phyloP scores from a whole-genome alignment of 2,113 vertebrate species.

The Cranoglanis bouderius region DNA sequence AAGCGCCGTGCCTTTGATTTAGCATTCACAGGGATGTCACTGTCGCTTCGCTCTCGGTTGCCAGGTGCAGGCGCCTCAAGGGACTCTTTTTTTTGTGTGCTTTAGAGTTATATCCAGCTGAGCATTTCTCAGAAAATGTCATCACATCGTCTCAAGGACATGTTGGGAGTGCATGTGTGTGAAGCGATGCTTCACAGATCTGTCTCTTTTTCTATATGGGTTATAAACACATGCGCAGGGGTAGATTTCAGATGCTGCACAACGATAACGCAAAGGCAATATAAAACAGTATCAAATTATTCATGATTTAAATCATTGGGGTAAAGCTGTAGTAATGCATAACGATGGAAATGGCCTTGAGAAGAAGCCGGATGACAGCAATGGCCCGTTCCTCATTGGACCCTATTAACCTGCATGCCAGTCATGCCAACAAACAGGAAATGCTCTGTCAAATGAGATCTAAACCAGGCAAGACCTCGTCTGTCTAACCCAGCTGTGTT shows the following conservation, averaged over 20 bases:
- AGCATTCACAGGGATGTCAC: conserved; percentile 20
- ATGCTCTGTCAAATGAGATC: not conserved
- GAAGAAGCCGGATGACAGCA: not conserved
- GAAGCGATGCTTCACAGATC: not conserved
- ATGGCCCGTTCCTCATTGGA: not conserved
- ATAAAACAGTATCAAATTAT: not conserved
- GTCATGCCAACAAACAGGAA: conserved; percentile 1
- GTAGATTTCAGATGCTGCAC: not conserved
- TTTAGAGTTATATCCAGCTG: conserved; percentile 18
- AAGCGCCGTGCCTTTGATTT: not conserved
- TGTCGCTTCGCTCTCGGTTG: conserved; percentile 7
- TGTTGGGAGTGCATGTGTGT: not conserved
- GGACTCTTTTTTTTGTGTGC: not conserved
- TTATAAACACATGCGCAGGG: not conserved
- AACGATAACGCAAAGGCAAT: not conserved
- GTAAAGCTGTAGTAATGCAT: not conserved
- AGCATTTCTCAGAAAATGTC: conserved; percentile 26
- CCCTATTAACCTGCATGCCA: not conserved
- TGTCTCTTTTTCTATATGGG: not conserved
- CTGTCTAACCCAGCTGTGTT: not conserved
- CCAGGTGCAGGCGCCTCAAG: conserved; percentile 8
- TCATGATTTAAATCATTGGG: not conserved
- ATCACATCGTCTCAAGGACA: conserved; percentile 16
- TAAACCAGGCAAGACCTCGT: not conserved
- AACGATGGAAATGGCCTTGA: not conserved